Evolutionary conservation across 2,888 invertebrate genomes (phyloP).

Genomic region (Tuta absoluta): DNA sequence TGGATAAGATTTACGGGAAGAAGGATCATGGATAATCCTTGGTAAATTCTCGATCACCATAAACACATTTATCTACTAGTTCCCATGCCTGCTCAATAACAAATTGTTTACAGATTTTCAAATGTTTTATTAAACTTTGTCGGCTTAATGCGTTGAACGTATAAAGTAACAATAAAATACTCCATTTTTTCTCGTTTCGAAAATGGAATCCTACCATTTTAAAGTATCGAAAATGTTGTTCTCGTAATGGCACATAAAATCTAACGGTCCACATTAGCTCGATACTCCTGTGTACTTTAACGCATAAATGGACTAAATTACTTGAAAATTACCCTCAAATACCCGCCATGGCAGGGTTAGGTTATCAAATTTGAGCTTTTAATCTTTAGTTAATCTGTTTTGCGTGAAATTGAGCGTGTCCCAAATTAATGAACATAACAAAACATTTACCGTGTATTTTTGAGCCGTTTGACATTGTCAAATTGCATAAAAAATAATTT

Average conservation of each 20-base stretch:
- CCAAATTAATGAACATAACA: background rate
- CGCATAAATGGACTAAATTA: slow-evolving; percentile 25
- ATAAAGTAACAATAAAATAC: too few species aligned
- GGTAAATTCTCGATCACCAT: too few species aligned
- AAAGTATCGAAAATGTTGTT: slow-evolving; percentile 23
- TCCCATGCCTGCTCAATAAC: too few species aligned
- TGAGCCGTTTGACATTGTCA: too few species aligned
- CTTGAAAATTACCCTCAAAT: slow-evolving; percentile 24
- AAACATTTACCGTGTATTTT: too few species aligned
- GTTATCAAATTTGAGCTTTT: slow-evolving; percentile 5
- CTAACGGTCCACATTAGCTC: slow-evolving; percentile 25
- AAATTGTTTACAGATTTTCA: too few species aligned
- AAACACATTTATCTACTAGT: too few species aligned
- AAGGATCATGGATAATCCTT: too few species aligned
- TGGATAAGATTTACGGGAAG: too few species aligned
- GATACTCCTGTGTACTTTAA: slow-evolving; percentile 23
- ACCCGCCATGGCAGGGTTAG: background rate
- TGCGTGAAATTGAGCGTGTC: background rate
- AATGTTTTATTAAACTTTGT: too few species aligned
- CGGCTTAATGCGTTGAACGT: background rate
- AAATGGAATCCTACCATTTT: slow-evolving; percentile 18
- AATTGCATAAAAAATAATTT: too few species aligned
- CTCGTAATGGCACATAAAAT: slow-evolving; percentile 29
- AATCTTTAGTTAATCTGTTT: background rate
- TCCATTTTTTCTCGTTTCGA: background rate